Conservation (phyloP, 2,113 vertebrate species). For the Dolichotis patagonum region DNA sequence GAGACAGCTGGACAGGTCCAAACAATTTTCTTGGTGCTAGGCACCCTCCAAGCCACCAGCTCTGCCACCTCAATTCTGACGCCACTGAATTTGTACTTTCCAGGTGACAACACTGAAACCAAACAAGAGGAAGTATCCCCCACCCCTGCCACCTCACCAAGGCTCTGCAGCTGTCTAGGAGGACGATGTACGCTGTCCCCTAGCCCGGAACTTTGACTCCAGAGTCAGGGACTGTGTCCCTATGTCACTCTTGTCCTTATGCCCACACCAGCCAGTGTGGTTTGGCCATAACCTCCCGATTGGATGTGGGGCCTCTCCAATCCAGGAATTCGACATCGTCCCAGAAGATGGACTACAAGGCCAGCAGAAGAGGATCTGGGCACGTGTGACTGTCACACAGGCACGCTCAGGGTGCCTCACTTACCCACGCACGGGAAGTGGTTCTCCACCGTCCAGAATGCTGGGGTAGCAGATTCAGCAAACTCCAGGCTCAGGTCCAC, state of each 20-base stretch:
- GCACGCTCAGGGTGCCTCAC: neutral
- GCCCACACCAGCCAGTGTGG: neutral
- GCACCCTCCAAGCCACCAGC: neutral
- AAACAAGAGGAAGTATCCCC: fast-evolving
- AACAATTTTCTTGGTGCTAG: neutral
- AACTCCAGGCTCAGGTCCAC: constrained; percentile 85
- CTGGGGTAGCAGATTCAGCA: constrained; percentile 83
- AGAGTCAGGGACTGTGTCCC: neutral
- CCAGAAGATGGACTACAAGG: neutral
- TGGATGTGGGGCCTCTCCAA: neutral
- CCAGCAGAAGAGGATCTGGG: neutral
- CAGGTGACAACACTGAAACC: neutral
- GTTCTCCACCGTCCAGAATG: constrained; percentile 87
- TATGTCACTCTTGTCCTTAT: neutral
- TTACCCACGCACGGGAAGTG: constrained; percentile 84
- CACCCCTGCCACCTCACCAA: fast-evolving
- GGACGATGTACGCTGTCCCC: fast-evolving
- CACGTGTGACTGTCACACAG: fast-evolving
- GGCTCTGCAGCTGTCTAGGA: neutral
- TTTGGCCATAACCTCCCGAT: neutral
- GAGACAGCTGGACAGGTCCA: fast-evolving
- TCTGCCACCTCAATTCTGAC: neutral
- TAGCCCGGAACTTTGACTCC: neutral
- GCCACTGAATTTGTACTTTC: neutral
- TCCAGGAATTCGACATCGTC: neutral